Evolutionary conservation across 2,797 vertebrate genomes (phyloP).

Genomic region (Hapalemur alaotrensis): DNA sequence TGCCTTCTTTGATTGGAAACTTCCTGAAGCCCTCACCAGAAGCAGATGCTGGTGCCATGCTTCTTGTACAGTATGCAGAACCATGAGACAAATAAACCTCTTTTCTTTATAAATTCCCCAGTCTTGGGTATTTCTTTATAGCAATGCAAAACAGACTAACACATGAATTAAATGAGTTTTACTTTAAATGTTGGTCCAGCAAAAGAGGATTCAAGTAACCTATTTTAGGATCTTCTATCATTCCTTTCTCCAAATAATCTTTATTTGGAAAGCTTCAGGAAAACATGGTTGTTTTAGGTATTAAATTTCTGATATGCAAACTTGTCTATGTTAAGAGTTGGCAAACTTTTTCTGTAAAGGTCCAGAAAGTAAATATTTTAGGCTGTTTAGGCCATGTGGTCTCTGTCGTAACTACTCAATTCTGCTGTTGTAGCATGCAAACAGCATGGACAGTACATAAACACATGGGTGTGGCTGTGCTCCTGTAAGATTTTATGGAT

Average conservation of each 20-base stretch:
- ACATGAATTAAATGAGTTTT: not conserved
- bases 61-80: no score
- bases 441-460: not conserved
- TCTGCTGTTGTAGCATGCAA: not conserved
- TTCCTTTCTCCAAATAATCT: not conserved
- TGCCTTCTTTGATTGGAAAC: no score
- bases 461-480: not conserved
- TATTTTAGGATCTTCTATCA: not conserved
- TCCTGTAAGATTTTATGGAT: not conserved
- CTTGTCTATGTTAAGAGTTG: not conserved
- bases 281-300: not conserved
- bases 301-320: slow-evolving; percentile 1
- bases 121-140: no score
- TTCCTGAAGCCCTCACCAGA: no score
- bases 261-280: not conserved
- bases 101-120: no score
- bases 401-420: not conserved
- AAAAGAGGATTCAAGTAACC: not conserved
- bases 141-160: no score
- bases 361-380: not conserved
- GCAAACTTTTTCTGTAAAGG: not conserved
- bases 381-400: not conserved
- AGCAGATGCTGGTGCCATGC: no score
- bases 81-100: no score
- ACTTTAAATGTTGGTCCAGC: not conserved